Percentiles rank a stretch among this genome's conserved stretches.
These are phyloP conservation scores for Latrodectus elegans DNA, from an alignment of 2,888 invertebrate genomes.

Conservation along the genomic window DNA sequence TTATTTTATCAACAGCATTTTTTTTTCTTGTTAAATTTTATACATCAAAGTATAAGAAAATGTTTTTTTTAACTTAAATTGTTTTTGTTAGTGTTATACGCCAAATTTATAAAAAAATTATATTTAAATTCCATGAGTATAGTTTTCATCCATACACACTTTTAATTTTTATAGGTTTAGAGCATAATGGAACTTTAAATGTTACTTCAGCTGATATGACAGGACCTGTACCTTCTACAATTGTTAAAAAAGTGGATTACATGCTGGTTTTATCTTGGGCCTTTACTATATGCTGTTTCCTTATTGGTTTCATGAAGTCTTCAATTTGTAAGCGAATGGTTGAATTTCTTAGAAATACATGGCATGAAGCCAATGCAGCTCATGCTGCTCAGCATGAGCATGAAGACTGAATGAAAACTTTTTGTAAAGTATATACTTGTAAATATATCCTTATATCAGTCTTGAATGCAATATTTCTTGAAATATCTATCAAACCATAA, in stretches of 20 bases:
- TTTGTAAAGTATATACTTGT: no score
- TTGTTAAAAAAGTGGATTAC: conserved; percentile 86
- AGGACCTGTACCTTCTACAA: conserved; percentile 87
- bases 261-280: conserved; percentile 88
- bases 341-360: conserved; percentile 88
- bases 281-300: conserved; percentile 84
- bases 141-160: no score
- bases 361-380: conserved; percentile 90
- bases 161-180: conserved; percentile 77
- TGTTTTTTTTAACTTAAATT: neutral
- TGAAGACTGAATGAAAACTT: conserved; percentile 58
- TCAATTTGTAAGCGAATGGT: conserved; percentile 86
- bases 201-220: conserved; percentile 82
- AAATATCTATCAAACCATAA: no score
- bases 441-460: no score
- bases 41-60: neutral
- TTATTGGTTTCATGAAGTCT: conserved; percentile 86
- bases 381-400: conserved; percentile 84
- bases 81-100: neutral
- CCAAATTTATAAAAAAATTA: no score
- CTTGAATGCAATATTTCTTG: no score
- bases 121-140: no score
- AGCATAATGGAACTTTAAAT: conserved; percentile 80
- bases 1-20: neutral
- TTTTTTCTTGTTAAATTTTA: neutral